A percentile compares a stretch with the other conserved stretches of the same genome.
Conservation (phyloP, 2,113 vertebrate species). For the Pluvialis apricaria region DNA sequence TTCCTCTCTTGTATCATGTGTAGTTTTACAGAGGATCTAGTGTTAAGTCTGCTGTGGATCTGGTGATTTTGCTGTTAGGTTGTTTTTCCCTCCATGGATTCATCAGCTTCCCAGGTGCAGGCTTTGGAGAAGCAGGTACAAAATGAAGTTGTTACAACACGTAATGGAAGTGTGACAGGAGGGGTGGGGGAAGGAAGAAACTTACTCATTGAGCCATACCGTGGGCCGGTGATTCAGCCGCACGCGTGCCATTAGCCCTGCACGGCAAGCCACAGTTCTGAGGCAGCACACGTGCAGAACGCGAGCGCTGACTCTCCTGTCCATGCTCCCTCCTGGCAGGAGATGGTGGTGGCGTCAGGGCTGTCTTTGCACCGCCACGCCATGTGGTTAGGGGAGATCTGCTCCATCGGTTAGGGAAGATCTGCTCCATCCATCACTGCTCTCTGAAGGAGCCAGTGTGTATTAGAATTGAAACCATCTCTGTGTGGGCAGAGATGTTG, state of each 20-base stretch:
- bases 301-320: neutral
- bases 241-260: neutral
- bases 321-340: neutral
- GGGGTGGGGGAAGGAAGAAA: neutral
- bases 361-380: neutral
- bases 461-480: neutral
- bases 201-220: neutral
- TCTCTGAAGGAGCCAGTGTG: fast-evolving
- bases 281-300: neutral
- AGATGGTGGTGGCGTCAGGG: neutral
- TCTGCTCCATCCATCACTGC: neutral
- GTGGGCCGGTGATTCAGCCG: neutral
- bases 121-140: neutral
- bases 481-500: neutral
- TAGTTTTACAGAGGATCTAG: neutral
- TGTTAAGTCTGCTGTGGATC: neutral
- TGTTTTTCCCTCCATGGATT: neutral
- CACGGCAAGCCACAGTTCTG: neutral
- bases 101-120: neutral
- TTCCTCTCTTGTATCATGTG: neutral
- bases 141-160: neutral
- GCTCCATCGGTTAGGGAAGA: neutral
- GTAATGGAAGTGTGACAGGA: neutral
- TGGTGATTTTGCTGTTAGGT: neutral
- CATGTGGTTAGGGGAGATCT: neutral